Conservation (phyloP, 2,113 vertebrate species). For the Neotragus moschatus region DNA sequence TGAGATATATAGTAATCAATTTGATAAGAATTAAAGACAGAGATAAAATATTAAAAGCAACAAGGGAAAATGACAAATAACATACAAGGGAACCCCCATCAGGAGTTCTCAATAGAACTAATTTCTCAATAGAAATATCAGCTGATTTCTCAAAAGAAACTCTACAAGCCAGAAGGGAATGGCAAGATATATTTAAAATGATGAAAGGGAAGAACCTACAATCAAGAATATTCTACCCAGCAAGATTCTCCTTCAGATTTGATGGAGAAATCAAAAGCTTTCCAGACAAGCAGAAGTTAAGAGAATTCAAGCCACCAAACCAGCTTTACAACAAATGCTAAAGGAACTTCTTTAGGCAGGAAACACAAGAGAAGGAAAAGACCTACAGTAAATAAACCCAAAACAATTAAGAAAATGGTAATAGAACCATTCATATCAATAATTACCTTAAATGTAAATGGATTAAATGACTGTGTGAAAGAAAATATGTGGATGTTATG, state of each 20-base stretch:
- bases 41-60: neutral
- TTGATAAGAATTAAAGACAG: neutral
- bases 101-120: neutral
- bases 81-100: neutral
- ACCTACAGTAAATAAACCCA: neutral
- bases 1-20: neutral
- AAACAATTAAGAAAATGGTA: neutral
- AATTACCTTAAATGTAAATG: neutral
- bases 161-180: neutral
- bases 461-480: neutral
- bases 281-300: neutral
- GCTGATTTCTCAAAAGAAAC: neutral
- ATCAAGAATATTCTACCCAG: neutral
- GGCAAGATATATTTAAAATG: neutral
- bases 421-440: neutral
- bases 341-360: neutral
- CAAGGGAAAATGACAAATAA: neutral
- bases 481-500: neutral
- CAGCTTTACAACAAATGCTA: neutral
- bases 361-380: neutral
- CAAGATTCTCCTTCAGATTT: neutral
- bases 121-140: neutral
- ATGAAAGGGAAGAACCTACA: neutral
- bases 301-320: neutral
- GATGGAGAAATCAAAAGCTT: neutral